Base-by-base conservation (phyloP, 2,113 vertebrate species). In the Emydocephalus ijimae region DNA sequence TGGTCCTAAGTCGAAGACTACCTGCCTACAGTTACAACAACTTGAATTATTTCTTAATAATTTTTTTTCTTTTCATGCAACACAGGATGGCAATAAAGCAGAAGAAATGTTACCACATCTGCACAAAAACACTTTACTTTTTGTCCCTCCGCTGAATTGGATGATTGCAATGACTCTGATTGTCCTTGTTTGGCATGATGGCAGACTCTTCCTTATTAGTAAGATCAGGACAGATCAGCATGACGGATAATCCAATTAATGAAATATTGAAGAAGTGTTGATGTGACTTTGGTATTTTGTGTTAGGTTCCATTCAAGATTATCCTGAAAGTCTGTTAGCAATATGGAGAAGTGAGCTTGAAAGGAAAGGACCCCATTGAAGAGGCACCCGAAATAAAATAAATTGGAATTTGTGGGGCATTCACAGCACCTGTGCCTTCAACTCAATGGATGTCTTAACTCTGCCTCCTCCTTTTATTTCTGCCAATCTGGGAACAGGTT, bases 41-140 rank as follows among this genome's bases (percentile, higher is more conserved):
- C n/a, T 5, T 88, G 48, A 18, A 48, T 91, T 24, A 39, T 45
- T 91, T 89, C 85, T 81, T 39, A 81, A 81, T 3, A 20, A 9
- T 1, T 9, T 43, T 91, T 59, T 5, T 2, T 15, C 39, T 12
- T 52, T 0, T 29, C 57, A 7, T 89, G 29, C 93, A 91, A 95
- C 96, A 95, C 95, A 93, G 92, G 97, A 94, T 97, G 96, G 95
- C 95, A 94, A 92, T 94, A 94, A 96, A 95, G 94, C 93, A 94
- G 92, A 92, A 2, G 4, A 8, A 57, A 85, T 92, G 93, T 95
- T 94, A 14, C 54, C 93, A 4, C 29, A 89, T 93, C 90, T 93
- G 94, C 94, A 95, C 24, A 87, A 48, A 93, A 85, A 91, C 91
- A 95, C 91, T 94, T 52, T 54, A 59, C n/a, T 9, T 55, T 52